These are phyloP conservation scores for Cydia strobilella DNA, from an alignment of 1,140 invertebrate species.

Conservation along the genomic window DNA sequence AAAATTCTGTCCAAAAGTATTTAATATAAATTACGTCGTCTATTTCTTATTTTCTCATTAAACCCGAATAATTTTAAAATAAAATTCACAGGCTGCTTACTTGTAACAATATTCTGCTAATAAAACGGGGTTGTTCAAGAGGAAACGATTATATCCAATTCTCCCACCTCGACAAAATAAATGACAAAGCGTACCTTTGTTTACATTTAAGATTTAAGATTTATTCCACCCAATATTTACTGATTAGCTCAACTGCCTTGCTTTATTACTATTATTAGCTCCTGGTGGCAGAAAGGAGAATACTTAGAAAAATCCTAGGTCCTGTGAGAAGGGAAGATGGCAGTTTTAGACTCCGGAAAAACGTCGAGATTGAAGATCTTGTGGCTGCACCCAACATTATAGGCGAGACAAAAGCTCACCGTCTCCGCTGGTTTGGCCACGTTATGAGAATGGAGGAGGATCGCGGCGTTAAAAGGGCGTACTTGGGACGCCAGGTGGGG, in stretches of 20 bases:
- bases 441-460: too few relatives aligned
- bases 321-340: too few relatives aligned
- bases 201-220: slow-evolving; percentile 8
- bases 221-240: slow-evolving; percentile 24
- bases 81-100: neutral
- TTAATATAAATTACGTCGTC: neutral
- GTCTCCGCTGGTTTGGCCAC: too few relatives aligned
- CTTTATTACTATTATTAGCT: slow-evolving; percentile 28
- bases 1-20: neutral
- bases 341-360: too few relatives aligned
- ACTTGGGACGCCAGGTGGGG: too few relatives aligned
- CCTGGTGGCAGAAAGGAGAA: too few relatives aligned
- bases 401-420: too few relatives aligned
- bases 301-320: too few relatives aligned
- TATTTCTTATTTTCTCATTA: neutral
- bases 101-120: neutral
- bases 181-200: slow-evolving; percentile 17
- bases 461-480: too few relatives aligned
- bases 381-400: too few relatives aligned
- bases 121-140: neutral
- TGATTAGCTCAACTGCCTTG: slow-evolving; percentile 12
- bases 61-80: neutral
- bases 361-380: too few relatives aligned
- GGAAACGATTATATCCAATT: slow-evolving; percentile 20
- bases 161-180: neutral